Evolutionary conservation across 2,888 invertebrate species (phyloP).

Genomic region (Parnassius orleans): DNA sequence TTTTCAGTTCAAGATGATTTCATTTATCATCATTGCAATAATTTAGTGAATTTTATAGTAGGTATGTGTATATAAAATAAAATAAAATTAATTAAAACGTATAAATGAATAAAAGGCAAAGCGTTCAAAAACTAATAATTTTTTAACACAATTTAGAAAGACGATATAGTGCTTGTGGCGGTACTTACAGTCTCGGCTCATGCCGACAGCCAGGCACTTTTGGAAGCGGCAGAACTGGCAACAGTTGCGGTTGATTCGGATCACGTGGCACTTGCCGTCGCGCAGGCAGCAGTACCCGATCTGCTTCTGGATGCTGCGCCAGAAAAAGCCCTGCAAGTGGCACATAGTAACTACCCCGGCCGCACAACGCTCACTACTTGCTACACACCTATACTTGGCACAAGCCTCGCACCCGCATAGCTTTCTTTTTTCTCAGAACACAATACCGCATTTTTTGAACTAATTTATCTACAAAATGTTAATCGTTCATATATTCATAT

Average conservation of each 20-base stretch:
- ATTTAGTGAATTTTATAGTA: too few species aligned
- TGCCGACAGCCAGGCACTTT: conserved; percentile 97
- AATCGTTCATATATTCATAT: too few species aligned
- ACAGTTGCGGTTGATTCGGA: conserved; percentile 95
- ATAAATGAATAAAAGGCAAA: too few species aligned
- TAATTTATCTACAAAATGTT: too few species aligned
- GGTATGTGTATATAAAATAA: too few species aligned
- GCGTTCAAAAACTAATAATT: too few species aligned
- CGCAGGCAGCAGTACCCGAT: conserved; percentile 97
- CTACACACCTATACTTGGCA: not conserved
- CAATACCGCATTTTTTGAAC: too few species aligned
- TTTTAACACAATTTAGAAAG: too few species aligned
- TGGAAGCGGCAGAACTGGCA: conserved; percentile 98
- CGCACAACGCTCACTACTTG: not conserved
- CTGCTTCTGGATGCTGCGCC: conserved; percentile 97
- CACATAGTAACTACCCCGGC: not conserved
- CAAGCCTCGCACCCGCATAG: not conserved
- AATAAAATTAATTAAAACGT: too few species aligned
- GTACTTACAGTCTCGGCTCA: conserved; percentile 98
- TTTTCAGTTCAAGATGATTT: too few species aligned
- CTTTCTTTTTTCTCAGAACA: too few species aligned
- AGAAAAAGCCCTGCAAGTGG: conserved; percentile 91
- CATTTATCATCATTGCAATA: too few species aligned
- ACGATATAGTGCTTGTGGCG: not conserved
- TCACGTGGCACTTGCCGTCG: conserved; percentile 96